phyloP scores from a whole-genome alignment of 2,888 invertebrate species.

The Bembecia ichneumoniformis region DNA sequence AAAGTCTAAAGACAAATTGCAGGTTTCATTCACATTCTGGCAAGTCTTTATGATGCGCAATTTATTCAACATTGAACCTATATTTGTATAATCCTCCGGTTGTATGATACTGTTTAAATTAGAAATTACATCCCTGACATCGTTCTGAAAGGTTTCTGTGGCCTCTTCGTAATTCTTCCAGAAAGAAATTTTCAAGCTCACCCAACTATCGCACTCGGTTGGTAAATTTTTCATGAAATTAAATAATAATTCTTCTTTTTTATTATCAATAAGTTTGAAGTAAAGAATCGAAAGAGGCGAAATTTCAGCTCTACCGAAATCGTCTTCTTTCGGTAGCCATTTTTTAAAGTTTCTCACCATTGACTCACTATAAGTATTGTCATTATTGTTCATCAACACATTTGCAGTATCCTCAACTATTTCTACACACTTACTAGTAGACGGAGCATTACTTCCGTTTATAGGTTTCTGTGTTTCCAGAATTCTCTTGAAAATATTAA shows the following conservation, averaged over 20 bases:
- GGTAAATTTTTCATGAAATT: constrained; percentile 34
- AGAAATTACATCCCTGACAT: constrained; percentile 15
- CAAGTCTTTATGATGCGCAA: constrained; percentile 41
- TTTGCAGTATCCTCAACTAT: constrained; percentile 3
- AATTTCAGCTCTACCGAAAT: constrained; percentile 49
- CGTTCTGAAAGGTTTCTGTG: constrained; percentile 23
- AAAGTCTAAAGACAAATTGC: constrained; percentile 37
- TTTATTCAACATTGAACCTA: constrained; percentile 35
- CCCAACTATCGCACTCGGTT: constrained; percentile 36
- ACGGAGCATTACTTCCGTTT: constrained; percentile 3
- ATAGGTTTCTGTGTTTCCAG: constrained; percentile 23
- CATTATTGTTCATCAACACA: constrained; percentile 3
- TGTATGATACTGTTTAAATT: constrained; percentile 31
- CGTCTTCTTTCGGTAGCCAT: constrained; percentile 42
- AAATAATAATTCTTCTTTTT: constrained; percentile 34
- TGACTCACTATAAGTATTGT: constrained; percentile 16
- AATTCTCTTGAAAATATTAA: constrained; percentile 42
- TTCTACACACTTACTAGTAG: constrained; percentile 1
- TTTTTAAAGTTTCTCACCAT: constrained; percentile 24
- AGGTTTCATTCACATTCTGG: constrained; percentile 18
- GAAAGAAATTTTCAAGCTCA: constrained; percentile 44
- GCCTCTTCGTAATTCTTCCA: constrained; percentile 34
- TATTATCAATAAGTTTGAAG: constrained; percentile 20
- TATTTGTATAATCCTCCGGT: constrained; percentile 38
- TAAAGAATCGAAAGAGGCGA: constrained; percentile 18